Evolutionary conservation across 2,797 vertebrate genomes (phyloP).

Genomic region (Nyctibius grandis): DNA sequence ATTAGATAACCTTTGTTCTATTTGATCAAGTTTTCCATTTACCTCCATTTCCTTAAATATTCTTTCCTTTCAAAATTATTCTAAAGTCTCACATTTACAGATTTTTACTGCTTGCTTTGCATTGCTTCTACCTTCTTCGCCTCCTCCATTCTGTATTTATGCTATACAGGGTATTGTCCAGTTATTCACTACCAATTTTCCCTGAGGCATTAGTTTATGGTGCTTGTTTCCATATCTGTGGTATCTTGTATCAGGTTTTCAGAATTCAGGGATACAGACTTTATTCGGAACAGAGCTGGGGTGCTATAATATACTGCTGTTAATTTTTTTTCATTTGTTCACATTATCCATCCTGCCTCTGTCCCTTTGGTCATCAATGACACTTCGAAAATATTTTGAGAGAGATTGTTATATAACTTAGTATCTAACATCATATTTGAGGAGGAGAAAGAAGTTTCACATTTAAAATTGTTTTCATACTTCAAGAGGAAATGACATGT

Average conservation of each 20-base stretch:
- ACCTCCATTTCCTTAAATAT: background rate
- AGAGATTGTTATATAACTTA: background rate
- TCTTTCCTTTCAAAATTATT: background rate
- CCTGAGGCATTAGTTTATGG: accelerated
- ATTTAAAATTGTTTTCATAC: background rate
- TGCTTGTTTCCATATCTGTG: background rate
- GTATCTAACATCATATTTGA: background rate
- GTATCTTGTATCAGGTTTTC: background rate
- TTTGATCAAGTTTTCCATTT: background rate
- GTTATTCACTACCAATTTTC: background rate
- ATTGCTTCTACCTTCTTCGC: background rate
- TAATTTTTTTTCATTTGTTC: background rate
- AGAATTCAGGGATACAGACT: background rate
- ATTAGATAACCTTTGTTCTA: background rate
- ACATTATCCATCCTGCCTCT: background rate
- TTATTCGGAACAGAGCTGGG: background rate
- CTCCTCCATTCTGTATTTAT: background rate
- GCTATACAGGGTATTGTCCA: background rate
- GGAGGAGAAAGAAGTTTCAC: background rate
- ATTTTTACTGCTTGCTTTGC: background rate
- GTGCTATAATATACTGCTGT: background rate
- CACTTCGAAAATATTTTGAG: background rate
- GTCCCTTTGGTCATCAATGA: background rate
- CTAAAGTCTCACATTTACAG: background rate
- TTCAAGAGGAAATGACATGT: background rate